Evolutionary conservation across 2,888 invertebrate genomes (phyloP), one percentile per base, ranked within the genome.

Genomic region (Xylota sylvarum): DNA sequence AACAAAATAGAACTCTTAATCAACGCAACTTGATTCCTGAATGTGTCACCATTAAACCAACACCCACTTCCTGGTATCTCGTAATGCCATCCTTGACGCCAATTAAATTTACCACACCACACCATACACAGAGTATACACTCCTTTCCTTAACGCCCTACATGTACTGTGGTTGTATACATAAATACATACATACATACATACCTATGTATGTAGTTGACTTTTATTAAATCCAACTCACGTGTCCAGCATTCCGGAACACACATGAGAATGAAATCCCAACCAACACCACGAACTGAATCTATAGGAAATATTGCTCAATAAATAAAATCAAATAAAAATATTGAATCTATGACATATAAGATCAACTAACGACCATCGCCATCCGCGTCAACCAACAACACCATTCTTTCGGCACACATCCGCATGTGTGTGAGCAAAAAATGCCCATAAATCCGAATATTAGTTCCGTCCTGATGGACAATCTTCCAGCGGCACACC

Each of bases 281-380:
- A 50, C 27, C 56, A 32, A 35, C 40, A 14, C n/a, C 23, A 10
- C 58, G 3, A 23, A 14, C 43, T 3, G 23, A 40, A 74, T 46
- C 43, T 5, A 50, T 19, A 52, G 23, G 35, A 48, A 40, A 76
- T 65, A 76, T 76, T 65, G 64, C 43, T 30, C 80, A 30, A 80
- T 79, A 79, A 85, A 85, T 76, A 64, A 76, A 80, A 76, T 65
- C 80, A 52, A 76, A 80, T 76, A 76, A 85, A 84, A 79, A 70
- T 70, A 85, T 81, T 60, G 65, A 76, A 81, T 60, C 52, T 72
- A 76, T 55, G 70, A 64, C 65, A 76, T 65, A 80, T 52, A 80
- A 72, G 69, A 74, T 70, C 60, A 70, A 69, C 78, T 78, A 70
- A 55, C 60, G 69, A 70, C 52, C 46, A 48, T 5, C 50, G 27